Percentiles rank a stretch among this genome's conserved stretches.
phyloP scores from a whole-genome alignment of 30 jellyfish, hydroid and myxozoan species.

The Aurelia aurita region DNA sequence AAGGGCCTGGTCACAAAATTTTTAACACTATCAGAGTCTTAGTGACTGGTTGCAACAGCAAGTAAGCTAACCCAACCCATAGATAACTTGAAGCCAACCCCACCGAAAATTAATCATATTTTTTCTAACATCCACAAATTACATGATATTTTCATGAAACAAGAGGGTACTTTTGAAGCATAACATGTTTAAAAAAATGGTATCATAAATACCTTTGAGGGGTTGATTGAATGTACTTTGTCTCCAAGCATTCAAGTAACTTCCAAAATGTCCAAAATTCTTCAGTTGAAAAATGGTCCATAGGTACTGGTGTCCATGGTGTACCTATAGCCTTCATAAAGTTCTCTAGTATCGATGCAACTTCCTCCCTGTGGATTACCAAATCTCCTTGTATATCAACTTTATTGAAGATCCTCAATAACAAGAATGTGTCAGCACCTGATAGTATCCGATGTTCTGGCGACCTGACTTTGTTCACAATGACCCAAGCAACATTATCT shows the following conservation, averaged over 20 bases:
- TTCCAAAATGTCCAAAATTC: slow-evolving; percentile 87
- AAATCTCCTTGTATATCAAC: slow-evolving; percentile 73
- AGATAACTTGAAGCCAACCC: too few species aligned
- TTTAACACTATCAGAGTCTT: too few species aligned
- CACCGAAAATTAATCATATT: too few species aligned
- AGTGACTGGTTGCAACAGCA: too few species aligned
- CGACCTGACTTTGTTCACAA: slow-evolving; percentile 63
- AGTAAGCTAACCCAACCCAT: too few species aligned
- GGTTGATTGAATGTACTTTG: slow-evolving; percentile 62
- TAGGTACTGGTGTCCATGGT: slow-evolving; percentile 93
- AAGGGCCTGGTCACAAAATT: too few species aligned
- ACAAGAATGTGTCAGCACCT: slow-evolving; percentile 73
- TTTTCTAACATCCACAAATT: too few species aligned
- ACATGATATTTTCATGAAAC: too few species aligned
- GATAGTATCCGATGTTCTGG: slow-evolving; percentile 55
- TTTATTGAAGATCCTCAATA: slow-evolving; percentile 85
- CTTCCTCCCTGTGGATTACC: slow-evolving; percentile 87
- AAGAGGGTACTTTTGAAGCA: too few species aligned
- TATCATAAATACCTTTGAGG: slow-evolving; percentile 75
- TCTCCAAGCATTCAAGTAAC: slow-evolving; percentile 86
- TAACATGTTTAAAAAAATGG: too few species aligned
- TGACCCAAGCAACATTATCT: slow-evolving; percentile 87
- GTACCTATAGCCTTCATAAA: slow-evolving; percentile 93
- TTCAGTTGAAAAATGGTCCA: slow-evolving; percentile 65
- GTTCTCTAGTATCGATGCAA: slow-evolving; percentile 48